phyloP scores from a whole-genome alignment of 1,140 invertebrate species.

The Nomia melanderi region DNA sequence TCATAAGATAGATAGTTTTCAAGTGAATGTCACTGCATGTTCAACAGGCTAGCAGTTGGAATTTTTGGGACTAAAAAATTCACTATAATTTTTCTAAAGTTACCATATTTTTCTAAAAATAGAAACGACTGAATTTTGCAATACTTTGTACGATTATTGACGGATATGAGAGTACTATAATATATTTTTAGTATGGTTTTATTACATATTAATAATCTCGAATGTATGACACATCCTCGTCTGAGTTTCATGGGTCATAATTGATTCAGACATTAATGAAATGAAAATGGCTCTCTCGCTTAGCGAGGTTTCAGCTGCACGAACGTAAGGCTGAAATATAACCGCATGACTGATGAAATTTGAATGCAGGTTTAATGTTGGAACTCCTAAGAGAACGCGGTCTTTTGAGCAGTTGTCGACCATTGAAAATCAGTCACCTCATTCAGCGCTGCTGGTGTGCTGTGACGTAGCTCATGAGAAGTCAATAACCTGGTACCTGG shows the following conservation, averaged over 20 bases:
- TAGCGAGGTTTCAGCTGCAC: conserved; percentile 3
- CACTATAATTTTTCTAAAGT: too few relatives aligned
- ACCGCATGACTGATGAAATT: conserved; percentile 33
- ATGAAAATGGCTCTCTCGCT: neutral
- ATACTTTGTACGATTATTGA: neutral
- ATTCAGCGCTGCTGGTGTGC: conserved; percentile 33
- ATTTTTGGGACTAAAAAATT: too few relatives aligned
- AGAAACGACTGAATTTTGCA: too few relatives aligned
- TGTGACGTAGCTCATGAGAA: conserved; percentile 23
- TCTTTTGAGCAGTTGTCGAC: conserved; percentile 36
- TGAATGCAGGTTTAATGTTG: conserved; percentile 49
- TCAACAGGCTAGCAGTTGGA: too few relatives aligned
- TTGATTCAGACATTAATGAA: neutral
- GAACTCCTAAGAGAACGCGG: conserved; percentile 24
- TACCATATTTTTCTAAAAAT: too few relatives aligned
- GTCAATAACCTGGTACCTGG: conserved; percentile 22
- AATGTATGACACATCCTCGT: neutral
- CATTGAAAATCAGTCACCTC: conserved; percentile 59
- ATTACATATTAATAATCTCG: neutral
- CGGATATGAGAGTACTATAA: neutral
- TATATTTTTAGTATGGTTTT: neutral
- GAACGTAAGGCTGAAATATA: neutral
- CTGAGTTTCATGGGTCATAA: neutral
- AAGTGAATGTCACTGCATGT: neutral
- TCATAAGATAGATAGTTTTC: neutral